Percentiles rank a stretch among this genome's conserved stretches.
Conservation (phyloP, 2,797 vertebrate genomes). For the Acanthurus lineatus region DNA sequence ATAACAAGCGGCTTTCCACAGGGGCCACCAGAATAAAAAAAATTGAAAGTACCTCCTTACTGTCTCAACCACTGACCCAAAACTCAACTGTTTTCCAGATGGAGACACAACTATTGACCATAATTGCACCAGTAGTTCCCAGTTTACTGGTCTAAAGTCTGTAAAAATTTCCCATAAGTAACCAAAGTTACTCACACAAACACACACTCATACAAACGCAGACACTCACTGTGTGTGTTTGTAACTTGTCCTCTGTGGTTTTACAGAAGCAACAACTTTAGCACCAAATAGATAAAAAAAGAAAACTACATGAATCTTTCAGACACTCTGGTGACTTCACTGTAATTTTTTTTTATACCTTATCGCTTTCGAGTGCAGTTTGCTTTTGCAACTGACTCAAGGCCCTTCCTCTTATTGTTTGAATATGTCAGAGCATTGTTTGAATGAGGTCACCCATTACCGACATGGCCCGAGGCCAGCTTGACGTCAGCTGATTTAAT, state of each 20-base stretch:
- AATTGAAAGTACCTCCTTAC: too few relatives aligned
- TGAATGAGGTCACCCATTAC: constrained; percentile 88
- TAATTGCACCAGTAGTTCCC: too few relatives aligned
- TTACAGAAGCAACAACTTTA: constrained; percentile 34
- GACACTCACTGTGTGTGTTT: too few relatives aligned
- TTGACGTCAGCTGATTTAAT: constrained; percentile 87
- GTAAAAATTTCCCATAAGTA: too few relatives aligned
- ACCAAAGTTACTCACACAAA: neutral
- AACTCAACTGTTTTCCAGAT: too few relatives aligned
- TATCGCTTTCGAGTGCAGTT: constrained; percentile 79
- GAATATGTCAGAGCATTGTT: constrained; percentile 87
- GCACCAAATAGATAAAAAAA: constrained; percentile 11
- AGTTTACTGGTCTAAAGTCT: too few relatives aligned
- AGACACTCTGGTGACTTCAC: constrained; percentile 70
- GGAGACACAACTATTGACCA: too few relatives aligned
- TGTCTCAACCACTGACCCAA: too few relatives aligned
- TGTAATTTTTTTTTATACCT: constrained; percentile 76
- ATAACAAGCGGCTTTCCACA: too few relatives aligned
- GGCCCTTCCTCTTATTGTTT: constrained; percentile 87
- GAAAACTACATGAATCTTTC: constrained; percentile 55
- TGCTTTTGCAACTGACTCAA: constrained; percentile 83
- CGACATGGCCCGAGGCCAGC: constrained; percentile 83
- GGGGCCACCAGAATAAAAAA: too few relatives aligned
- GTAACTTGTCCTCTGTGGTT: neutral
- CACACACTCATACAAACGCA: neutral